Conservation (phyloP, 2,888 invertebrate species). For the Itoplectis maculator region DNA sequence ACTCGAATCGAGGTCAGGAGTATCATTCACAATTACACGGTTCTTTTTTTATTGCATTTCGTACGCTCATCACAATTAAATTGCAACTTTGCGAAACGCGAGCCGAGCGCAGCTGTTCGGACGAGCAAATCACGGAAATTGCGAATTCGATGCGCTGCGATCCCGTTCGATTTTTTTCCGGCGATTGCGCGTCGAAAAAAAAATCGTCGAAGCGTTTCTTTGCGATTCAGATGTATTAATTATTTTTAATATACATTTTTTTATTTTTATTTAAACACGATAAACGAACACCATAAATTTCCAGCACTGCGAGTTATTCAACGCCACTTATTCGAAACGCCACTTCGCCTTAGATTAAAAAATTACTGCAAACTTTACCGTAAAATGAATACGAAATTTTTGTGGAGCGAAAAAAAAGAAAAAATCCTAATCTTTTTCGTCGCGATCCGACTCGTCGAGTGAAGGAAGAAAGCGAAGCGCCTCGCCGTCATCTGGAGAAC, state of each 20-base stretch:
- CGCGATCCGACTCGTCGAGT: conserved; percentile 43
- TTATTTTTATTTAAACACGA: too few species aligned
- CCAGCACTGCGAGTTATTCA: too few species aligned
- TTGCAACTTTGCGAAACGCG: conserved; percentile 3
- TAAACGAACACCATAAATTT: too few species aligned
- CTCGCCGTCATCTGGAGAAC: conserved; percentile 13
- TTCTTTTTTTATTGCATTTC: conserved; percentile 1
- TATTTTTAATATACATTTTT: too few species aligned
- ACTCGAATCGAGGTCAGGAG: conserved; percentile 22
- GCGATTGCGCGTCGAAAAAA: background rate
- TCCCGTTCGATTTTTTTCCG: background rate
- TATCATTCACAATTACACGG: background rate
- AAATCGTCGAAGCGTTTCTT: too few species aligned
- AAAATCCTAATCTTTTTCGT: too few species aligned
- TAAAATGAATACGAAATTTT: too few species aligned
- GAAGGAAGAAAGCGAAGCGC: conserved; percentile 34
- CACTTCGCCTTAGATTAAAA: too few species aligned
- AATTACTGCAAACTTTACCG: too few species aligned
- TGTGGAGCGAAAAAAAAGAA: background rate
- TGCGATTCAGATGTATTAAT: too few species aligned
- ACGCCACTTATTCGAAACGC: too few species aligned
- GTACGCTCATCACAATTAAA: background rate
- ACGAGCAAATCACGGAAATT: background rate
- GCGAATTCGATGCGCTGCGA: background rate
- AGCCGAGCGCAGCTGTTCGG: background rate